A percentile compares a stretch with the other conserved stretches of the same genome.
These are phyloP conservation scores for Phyllopteryx taeniolatus DNA, from an alignment of 2,113 vertebrate genomes.

Conservation along the genomic window DNA sequence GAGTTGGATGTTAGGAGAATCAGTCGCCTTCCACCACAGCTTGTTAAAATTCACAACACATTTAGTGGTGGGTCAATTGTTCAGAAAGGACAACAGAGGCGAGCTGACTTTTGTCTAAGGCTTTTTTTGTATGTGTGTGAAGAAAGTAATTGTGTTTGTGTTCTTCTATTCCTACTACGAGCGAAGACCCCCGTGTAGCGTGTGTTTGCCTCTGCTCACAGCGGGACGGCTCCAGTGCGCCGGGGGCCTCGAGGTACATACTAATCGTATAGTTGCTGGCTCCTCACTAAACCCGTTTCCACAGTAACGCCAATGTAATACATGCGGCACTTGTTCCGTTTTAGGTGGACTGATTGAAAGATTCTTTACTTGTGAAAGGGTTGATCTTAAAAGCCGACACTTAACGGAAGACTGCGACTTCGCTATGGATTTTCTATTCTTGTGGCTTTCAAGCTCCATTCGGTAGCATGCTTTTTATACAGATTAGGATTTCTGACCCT, in stretches of 20 bases:
- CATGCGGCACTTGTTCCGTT: neutral
- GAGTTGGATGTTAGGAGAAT: neutral
- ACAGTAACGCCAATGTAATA: neutral
- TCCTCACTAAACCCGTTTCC: constrained; percentile 3
- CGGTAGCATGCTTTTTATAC: neutral
- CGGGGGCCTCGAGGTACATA: constrained; percentile 6
- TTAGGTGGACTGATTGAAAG: neutral
- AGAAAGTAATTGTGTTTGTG: constrained; percentile 23
- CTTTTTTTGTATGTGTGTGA: constrained; percentile 13
- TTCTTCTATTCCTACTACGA: constrained; percentile 10
- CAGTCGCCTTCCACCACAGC: neutral
- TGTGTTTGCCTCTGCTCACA: constrained; percentile 21
- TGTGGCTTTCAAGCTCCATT: neutral
- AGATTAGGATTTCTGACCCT: neutral
- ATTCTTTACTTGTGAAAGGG: neutral
- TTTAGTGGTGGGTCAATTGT: constrained; percentile 34
- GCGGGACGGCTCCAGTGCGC: constrained; percentile 15
- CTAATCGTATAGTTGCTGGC: neutral
- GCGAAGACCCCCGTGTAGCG: constrained; percentile 4
- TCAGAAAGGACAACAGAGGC: constrained; percentile 28
- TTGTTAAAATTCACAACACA: constrained; percentile 29
- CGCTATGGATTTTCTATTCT: neutral
- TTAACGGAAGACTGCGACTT: neutral
- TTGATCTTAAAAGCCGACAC: neutral
- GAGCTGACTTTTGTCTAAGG: constrained; percentile 13